These are phyloP conservation scores for Centruroides sculpturatus DNA, from an alignment of 1,140 invertebrate genomes.

Conservation along the genomic window DNA sequence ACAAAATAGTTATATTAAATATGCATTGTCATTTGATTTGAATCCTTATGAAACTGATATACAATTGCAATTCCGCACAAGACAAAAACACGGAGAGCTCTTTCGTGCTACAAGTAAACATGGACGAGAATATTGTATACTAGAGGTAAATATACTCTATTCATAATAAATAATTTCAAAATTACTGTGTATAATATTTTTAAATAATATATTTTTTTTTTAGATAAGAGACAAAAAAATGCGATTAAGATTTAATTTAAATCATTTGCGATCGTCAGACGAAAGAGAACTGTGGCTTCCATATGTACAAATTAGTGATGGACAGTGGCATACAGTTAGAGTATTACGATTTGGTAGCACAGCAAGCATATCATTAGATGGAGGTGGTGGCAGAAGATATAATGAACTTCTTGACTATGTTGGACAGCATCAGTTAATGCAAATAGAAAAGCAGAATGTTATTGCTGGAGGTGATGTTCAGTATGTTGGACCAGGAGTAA, in stretches of 20 bases:
- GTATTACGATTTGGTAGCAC: slow-evolving; percentile 71
- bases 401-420: slow-evolving; percentile 85
- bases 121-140: slow-evolving; percentile 82
- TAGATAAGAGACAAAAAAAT: slow-evolving; percentile 74
- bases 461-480: slow-evolving; percentile 90
- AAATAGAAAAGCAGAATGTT: slow-evolving; percentile 86
- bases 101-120: slow-evolving; percentile 87
- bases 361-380: slow-evolving; percentile 83
- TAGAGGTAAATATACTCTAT: slow-evolving; percentile 46
- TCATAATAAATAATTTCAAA: too few relatives aligned
- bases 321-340: slow-evolving; percentile 89
- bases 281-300: slow-evolving; percentile 81
- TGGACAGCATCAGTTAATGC: slow-evolving; percentile 69
- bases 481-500: slow-evolving; percentile 56
- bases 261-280: slow-evolving; percentile 63
- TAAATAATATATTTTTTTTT: not conserved
- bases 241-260: slow-evolving; percentile 83
- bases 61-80: slow-evolving; percentile 78
- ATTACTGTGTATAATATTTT: too few relatives aligned
- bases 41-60: slow-evolving; percentile 82
- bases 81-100: slow-evolving; percentile 79
- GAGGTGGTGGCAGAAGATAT: slow-evolving; percentile 83
- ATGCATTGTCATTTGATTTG: slow-evolving; percentile 84
- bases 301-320: slow-evolving; percentile 79
- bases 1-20: slow-evolving; percentile 85